These are phyloP conservation scores for Mandrillus leucophaeus DNA, from an alignment of 2,113 vertebrate species.

Conservation along the genomic window DNA sequence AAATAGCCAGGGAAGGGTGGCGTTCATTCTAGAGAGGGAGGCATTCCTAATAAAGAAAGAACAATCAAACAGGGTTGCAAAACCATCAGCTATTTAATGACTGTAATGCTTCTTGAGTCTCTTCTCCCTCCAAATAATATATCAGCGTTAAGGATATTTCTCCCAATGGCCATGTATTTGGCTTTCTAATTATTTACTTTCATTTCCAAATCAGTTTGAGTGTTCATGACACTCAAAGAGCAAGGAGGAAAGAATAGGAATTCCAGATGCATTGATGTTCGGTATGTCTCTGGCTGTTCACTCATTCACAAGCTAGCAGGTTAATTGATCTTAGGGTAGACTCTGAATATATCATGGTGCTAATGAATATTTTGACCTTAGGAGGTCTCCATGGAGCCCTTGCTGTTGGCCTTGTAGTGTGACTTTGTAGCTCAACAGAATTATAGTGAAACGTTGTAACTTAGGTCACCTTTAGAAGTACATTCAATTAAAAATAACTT, in stretches of 20 bases:
- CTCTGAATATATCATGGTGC: background rate
- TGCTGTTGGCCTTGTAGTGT: background rate
- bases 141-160: background rate
- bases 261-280: background rate
- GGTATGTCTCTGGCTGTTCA: background rate
- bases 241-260: background rate
- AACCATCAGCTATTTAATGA: background rate
- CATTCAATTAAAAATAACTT: background rate
- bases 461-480: background rate
- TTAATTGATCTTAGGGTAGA: background rate
- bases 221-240: background rate
- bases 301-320: background rate
- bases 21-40: background rate
- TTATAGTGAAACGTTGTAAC: background rate
- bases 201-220: background rate
- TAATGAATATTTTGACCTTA: background rate
- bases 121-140: background rate
- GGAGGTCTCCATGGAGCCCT: background rate
- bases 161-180: background rate
- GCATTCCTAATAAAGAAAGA: background rate
- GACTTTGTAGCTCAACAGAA: background rate
- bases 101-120: background rate
- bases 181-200: conserved; percentile 8
- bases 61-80: background rate
- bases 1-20: background rate